Evolutionary conservation across 1,140 invertebrate species (phyloP).

Genomic region (Drosophila eugracilis): DNA sequence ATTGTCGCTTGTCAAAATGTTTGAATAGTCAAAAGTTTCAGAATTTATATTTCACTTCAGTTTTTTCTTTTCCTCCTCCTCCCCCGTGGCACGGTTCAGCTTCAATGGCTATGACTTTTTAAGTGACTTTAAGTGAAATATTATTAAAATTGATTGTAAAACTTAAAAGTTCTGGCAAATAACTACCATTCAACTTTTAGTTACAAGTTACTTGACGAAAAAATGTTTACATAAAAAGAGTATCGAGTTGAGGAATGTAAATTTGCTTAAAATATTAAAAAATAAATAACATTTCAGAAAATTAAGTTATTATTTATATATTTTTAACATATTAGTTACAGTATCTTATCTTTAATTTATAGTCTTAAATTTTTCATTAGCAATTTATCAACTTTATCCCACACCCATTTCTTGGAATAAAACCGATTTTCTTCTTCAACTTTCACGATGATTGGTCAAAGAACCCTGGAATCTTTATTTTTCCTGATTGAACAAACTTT

Average conservation of each 20-base stretch:
- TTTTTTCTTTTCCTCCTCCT: no score
- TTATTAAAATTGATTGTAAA: background rate
- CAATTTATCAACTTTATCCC: no score
- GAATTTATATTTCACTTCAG: constrained; percentile 25
- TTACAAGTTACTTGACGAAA: background rate
- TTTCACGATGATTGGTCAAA: background rate
- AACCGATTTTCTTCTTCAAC: background rate
- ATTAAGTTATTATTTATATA: no score
- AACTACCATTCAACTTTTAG: background rate
- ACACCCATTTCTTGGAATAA: background rate
- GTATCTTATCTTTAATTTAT: no score
- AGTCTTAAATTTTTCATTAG: no score
- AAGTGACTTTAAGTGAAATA: background rate
- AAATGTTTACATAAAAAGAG: no score
- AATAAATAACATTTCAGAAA: no score
- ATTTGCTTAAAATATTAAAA: no score
- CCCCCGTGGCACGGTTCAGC: background rate
- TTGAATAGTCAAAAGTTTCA: constrained; percentile 59
- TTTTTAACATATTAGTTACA: no score
- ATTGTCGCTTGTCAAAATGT: constrained; percentile 77
- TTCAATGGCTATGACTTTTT: background rate
- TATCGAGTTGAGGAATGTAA: no score
- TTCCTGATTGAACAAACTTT: constrained; percentile 45
- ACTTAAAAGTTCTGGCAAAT: background rate
- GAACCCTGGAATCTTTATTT: constrained; percentile 1